Evolutionary conservation across 2,888 invertebrate genomes (phyloP), one percentile per base, ranked within the genome.

Genomic region (Dryobota labecula): DNA sequence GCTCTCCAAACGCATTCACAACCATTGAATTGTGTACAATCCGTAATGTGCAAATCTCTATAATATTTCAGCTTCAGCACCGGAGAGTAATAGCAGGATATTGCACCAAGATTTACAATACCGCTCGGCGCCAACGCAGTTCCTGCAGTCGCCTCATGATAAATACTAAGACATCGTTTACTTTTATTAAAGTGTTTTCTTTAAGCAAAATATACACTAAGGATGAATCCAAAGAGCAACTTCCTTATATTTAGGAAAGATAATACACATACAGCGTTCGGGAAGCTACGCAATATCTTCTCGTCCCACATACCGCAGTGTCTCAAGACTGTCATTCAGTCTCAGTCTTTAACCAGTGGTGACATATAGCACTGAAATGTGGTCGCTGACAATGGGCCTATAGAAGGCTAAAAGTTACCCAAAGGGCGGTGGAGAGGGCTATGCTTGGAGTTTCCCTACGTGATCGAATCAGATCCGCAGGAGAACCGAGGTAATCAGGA

Each of bases 81-180:
- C 57, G 47, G 65, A 83, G 85, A 84, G 64, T 84, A 85, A 84
- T 84, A 67, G 85, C 70, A 76, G 85, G 85, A 85, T 85, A 83
- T 83, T 64, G 83, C 72, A 76, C 36, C 58, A 80, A 84, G 84
- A 84, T 85, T 84, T 84, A 84, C 78, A 68, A 78, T 75, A 75
- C 63, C 63, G 66, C 68, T 64, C 67, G 67, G 73, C 75, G 67
- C 77, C 80, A 76, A 79, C 70, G 73, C 74, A 81, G 65, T 66
- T 71, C 53, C 69, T 73, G 58, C 57, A 84, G 54, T 73, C 51
- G 36, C 70, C 51, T 47, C 60, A 66, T 67, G 47, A 80, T 78
- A 80, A 82, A 80, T 80, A 76, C 54, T 66, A 70, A 75, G 68
- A 51, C 54, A 74, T 51, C 49, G 63, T 74, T 80, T 79, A 79